Percentiles rank a stretch among this genome's conserved stretches.
Evolutionary conservation across 2,888 invertebrate species (phyloP).

Genomic region (Sinelater perroti): DNA sequence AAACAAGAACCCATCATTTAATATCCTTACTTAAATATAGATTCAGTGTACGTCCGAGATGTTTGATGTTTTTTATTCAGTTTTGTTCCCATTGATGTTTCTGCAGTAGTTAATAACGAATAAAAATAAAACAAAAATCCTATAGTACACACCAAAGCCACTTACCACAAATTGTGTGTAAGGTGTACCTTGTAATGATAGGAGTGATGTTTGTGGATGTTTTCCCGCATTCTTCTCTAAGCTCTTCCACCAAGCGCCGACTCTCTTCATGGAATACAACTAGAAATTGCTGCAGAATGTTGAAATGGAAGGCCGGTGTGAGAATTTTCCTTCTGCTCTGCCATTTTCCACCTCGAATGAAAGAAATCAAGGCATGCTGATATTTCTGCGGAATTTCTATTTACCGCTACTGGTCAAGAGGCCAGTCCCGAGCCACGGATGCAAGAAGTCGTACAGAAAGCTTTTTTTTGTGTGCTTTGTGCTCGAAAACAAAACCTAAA

Average conservation of each 20-base stretch:
- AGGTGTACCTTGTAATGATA: slow-evolving; percentile 62
- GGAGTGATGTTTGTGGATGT: slow-evolving; percentile 59
- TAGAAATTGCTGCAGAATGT: slow-evolving; percentile 55
- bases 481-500: no score
- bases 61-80: no score
- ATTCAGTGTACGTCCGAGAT: no score
- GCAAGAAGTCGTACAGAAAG: no score
- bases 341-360: slow-evolving; percentile 57
- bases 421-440: no score
- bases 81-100: neutral
- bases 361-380: no score
- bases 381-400: no score
- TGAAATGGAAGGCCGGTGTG: slow-evolving; percentile 60
- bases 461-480: no score
- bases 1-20: no score
- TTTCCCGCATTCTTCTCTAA: slow-evolving; percentile 46
- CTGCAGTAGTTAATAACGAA: neutral
- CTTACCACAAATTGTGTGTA: slow-evolving; percentile 63
- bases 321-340: slow-evolving; percentile 56
- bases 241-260: slow-evolving; percentile 45
- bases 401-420: no score
- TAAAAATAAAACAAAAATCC: neutral
- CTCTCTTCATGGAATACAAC: slow-evolving; percentile 54
- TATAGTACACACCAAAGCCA: slow-evolving; percentile 32
- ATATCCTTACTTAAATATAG: no score